phyloP scores from a whole-genome alignment of 1,140 invertebrate species.

The Scylla paramamosain region DNA sequence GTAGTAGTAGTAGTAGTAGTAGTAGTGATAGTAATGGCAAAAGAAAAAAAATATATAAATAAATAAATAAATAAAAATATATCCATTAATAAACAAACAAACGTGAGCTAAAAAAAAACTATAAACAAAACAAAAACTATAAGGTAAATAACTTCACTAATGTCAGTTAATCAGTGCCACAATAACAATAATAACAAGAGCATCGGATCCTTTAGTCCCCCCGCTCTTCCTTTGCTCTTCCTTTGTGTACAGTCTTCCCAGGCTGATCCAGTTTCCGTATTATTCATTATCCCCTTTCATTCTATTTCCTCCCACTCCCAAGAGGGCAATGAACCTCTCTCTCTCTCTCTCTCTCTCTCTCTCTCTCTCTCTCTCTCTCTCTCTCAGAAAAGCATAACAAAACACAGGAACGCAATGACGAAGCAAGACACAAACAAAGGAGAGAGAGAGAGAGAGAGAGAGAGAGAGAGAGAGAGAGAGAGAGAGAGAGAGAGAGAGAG shows the following conservation, averaged over 20 bases:
- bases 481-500: neutral
- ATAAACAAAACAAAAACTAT: neutral
- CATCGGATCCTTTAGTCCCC: neutral
- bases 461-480: neutral
- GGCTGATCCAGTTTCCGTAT: neutral
- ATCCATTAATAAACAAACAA: neutral
- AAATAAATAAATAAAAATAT: neutral
- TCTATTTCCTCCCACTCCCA: neutral
- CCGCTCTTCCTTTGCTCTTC: neutral
- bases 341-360: constrained; percentile 10
- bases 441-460: neutral
- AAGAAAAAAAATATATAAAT: too few species aligned
- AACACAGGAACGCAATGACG: too few species aligned
- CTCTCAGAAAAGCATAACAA: neutral
- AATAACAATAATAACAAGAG: neutral
- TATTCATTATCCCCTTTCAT: constrained; percentile 16
- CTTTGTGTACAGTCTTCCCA: neutral
- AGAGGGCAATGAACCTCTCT: neutral
- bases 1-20: constrained; percentile 17
- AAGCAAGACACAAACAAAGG: too few species aligned
- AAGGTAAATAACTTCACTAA: neutral
- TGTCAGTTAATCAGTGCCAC: too few species aligned
- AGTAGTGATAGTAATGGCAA: neutral
- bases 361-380: constrained; percentile 11
- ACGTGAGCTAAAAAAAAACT: neutral